Percentiles rank a stretch among this genome's conserved stretches.
Conservation (phyloP, 2,888 invertebrate genomes). For the Amiota mariae region DNA sequence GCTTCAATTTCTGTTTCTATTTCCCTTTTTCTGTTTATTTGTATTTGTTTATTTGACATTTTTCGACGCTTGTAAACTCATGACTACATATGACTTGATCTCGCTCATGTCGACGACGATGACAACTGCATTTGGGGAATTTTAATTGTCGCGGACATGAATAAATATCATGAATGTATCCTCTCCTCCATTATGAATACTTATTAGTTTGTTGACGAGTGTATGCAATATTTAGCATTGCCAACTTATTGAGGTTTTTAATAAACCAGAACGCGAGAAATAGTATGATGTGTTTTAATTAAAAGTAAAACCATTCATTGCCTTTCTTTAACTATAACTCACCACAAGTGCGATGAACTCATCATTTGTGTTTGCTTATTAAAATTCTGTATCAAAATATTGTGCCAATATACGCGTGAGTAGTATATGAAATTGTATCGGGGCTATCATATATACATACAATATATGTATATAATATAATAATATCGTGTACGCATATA, state of each 20-base stretch:
- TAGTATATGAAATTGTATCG: slow-evolving; percentile 15
- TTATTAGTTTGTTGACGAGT: slow-evolving; percentile 12
- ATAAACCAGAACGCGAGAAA: neutral
- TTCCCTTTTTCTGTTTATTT: neutral
- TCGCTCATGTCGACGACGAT: slow-evolving; percentile 30
- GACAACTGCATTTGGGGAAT: slow-evolving; percentile 47
- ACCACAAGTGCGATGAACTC: neutral
- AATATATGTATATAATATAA: neutral
- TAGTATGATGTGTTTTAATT: neutral
- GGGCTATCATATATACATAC: neutral
- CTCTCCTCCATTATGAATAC: neutral
- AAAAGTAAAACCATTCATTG: neutral
- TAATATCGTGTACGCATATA: neutral
- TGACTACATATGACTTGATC: neutral
- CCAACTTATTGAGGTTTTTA: neutral
- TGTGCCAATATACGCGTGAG: slow-evolving; percentile 1
- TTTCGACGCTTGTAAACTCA: slow-evolving; percentile 12
- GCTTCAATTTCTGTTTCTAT: neutral
- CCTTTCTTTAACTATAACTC: too few species aligned
- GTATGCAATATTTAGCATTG: neutral
- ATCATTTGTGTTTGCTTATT: slow-evolving; percentile 9
- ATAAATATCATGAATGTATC: slow-evolving; percentile 15
- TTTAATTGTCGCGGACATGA: slow-evolving; percentile 42
- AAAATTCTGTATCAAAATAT: slow-evolving; percentile 20
- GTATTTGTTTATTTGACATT: slow-evolving; percentile 16